Evolutionary conservation across 2,888 invertebrate species (phyloP).

Genomic region (Andrena marginata): DNA sequence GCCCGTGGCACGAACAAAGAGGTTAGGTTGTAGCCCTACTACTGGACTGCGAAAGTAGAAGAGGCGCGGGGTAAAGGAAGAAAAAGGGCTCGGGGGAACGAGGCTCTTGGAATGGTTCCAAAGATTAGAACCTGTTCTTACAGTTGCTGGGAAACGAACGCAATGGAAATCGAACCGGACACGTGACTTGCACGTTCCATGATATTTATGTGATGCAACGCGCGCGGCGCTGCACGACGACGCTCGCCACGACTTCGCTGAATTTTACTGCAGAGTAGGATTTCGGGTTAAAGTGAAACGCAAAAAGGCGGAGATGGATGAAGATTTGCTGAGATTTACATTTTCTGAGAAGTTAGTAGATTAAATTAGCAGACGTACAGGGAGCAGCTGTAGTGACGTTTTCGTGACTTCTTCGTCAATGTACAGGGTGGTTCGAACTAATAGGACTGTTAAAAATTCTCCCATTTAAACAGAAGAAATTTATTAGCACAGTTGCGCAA

Average conservation of each 20-base stretch:
- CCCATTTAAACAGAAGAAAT: too few species aligned
- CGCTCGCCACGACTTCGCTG: background rate
- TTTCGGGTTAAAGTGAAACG: background rate
- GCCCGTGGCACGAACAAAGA: constrained; percentile 50
- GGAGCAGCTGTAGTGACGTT: background rate
- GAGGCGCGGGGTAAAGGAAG: constrained; percentile 16
- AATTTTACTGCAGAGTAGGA: background rate
- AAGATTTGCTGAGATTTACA: background rate
- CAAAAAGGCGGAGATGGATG: background rate
- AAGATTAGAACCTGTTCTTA: constrained; percentile 65
- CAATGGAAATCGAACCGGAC: constrained; percentile 26
- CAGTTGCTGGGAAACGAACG: constrained; percentile 21
- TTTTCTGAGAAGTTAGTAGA: background rate
- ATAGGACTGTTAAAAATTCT: too few species aligned
- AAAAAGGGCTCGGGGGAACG: constrained; percentile 17
- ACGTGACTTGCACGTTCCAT: background rate
- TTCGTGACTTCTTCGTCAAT: too few species aligned
- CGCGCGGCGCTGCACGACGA: background rate
- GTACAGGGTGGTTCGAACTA: too few species aligned
- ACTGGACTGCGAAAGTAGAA: constrained; percentile 16
- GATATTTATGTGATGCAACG: constrained; percentile 21
- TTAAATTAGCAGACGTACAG: background rate
- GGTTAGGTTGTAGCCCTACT: constrained; percentile 28
- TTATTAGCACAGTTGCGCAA: too few species aligned
- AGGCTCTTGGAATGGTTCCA: constrained; percentile 64